A percentile compares a stretch with the other conserved stretches of the same genome.
Evolutionary conservation across 2,113 vertebrate species (phyloP).

Genomic region (Prionailurus bengalensis): DNA sequence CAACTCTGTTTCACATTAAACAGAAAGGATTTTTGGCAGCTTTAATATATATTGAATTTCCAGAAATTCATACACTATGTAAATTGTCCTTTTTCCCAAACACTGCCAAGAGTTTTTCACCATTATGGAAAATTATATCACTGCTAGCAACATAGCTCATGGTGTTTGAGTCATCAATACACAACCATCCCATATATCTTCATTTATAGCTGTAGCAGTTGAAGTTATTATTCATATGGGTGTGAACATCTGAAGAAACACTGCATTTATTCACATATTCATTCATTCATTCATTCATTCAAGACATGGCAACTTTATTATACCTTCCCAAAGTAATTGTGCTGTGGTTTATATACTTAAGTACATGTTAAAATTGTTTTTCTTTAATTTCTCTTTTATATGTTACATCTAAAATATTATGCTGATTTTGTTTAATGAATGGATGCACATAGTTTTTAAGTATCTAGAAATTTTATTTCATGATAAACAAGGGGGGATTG

Average conservation of each 20-base stretch:
- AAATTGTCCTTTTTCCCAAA: conserved; percentile 24
- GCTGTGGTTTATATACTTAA: neutral
- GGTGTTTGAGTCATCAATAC: neutral
- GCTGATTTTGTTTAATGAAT: neutral
- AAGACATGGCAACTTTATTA: neutral
- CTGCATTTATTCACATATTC: neutral
- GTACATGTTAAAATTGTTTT: neutral
- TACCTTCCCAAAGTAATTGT: neutral
- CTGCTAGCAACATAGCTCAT: neutral
- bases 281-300: neutral
- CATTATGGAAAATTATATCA: conserved; percentile 29
- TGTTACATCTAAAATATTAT: neutral
- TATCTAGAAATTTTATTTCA: conserved; percentile 16
- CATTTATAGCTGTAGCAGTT: neutral
- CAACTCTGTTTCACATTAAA: conserved; percentile 41
- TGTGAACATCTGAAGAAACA: neutral
- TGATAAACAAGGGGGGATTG: neutral
- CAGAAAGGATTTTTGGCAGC: conserved; percentile 26
- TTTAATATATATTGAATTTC: conserved; percentile 48
- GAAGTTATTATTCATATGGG: neutral
- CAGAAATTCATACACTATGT: conserved; percentile 51
- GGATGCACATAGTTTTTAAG: neutral
- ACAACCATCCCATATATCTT: neutral
- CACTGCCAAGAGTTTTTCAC: neutral
- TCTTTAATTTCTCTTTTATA: conserved; percentile 32